Evolutionary conservation across 2,888 invertebrate species (phyloP).

Genomic region (Diploptera punctata): DNA sequence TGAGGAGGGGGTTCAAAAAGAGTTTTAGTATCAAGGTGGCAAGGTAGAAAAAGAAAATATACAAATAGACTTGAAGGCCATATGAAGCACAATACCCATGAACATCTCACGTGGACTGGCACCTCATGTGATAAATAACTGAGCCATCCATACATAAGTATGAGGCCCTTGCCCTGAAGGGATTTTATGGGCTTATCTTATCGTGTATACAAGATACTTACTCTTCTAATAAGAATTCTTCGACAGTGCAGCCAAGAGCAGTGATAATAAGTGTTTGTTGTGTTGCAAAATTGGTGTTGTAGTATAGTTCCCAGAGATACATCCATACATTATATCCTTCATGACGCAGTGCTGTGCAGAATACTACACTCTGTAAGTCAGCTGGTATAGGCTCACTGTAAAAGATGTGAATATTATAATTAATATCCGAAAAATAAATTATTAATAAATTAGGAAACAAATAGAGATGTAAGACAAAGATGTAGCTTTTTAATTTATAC

Average conservation of each 20-base stretch:
- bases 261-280: conserved; percentile 66
- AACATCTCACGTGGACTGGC: too few relatives aligned
- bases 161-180: too few relatives aligned
- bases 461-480: too few relatives aligned
- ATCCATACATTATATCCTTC: conserved; percentile 74
- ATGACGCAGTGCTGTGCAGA: conserved; percentile 67
- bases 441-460: not conserved
- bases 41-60: not conserved
- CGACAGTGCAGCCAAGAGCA: conserved; percentile 62
- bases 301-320: conserved; percentile 63
- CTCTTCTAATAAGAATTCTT: conserved; percentile 52
- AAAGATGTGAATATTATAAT: too few relatives aligned
- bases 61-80: not conserved
- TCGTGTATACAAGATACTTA: not conserved
- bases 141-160: too few relatives aligned
- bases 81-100: not conserved
- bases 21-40: not conserved
- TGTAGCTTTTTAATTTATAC: too few relatives aligned
- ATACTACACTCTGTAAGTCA: conserved; percentile 68
- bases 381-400: conserved; percentile 57
- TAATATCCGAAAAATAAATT: too few relatives aligned
- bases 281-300: conserved; percentile 53
- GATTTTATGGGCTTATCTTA: too few relatives aligned
- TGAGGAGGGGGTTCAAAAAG: not conserved
- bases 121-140: too few relatives aligned